phyloP scores from a whole-genome alignment of 2,113 vertebrate species.

The Spea bombifrons region DNA sequence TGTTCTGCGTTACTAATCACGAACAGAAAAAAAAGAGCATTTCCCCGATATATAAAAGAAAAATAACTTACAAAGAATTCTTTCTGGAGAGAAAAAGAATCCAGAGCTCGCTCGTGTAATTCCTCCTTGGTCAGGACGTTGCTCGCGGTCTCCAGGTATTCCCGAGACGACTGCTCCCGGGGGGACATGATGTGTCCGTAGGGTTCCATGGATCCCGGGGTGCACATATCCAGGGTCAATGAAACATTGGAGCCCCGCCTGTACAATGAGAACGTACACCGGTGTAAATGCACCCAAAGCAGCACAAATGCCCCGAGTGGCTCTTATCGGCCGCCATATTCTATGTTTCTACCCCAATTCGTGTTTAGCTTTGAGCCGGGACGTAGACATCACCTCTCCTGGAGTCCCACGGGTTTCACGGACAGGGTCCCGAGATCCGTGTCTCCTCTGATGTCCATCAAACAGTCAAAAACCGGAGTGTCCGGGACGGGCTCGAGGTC shows the following conservation, averaged over 20 bases:
- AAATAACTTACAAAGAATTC: slow-evolving; percentile 89
- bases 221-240: slow-evolving; percentile 96
- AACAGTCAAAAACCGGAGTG: slow-evolving; percentile 87
- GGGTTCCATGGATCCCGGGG: slow-evolving; percentile 88
- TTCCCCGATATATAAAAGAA: background rate
- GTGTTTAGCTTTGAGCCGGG: background rate
- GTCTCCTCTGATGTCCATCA: slow-evolving; percentile 80
- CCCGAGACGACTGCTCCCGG: slow-evolving; percentile 82
- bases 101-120: slow-evolving; percentile 86
- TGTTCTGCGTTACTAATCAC: too few relatives aligned
- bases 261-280: background rate
- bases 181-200: slow-evolving; percentile 91
- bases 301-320: too few relatives aligned
- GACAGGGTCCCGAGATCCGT: slow-evolving; percentile 81
- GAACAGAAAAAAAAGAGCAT: too few relatives aligned
- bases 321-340: too few relatives aligned
- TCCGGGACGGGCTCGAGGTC: slow-evolving; percentile 83
- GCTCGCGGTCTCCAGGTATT: slow-evolving; percentile 86
- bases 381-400: slow-evolving; percentile 88
- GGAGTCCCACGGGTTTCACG: slow-evolving; percentile 88
- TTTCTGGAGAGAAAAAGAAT: slow-evolving; percentile 87
- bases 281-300: too few relatives aligned
- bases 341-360: background rate
- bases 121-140: slow-evolving; percentile 79
- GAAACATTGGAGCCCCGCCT: slow-evolving; percentile 98